A percentile compares a stretch with the other conserved stretches of the same genome.
These are phyloP conservation scores for Lophius piscatorius DNA, from an alignment of 2,113 vertebrate genomes.

Conservation along the genomic window DNA sequence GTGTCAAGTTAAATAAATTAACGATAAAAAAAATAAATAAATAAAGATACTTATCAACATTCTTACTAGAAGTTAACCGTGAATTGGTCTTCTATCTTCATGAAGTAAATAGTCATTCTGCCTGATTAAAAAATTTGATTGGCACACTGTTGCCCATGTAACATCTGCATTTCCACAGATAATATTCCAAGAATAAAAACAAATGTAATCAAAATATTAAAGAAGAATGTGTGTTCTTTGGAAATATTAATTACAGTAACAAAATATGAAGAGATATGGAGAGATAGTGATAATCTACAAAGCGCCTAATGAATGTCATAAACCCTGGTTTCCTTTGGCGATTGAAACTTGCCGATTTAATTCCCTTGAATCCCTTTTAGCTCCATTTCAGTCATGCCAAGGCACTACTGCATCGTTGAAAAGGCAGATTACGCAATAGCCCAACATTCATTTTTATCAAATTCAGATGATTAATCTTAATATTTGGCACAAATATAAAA, in stretches of 20 bases:
- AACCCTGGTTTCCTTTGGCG: constrained; percentile 20
- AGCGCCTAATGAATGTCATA: constrained; percentile 34
- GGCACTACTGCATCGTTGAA: background rate
- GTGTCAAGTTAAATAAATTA: no score
- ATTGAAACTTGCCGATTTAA: constrained; percentile 31
- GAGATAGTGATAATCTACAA: constrained; percentile 8
- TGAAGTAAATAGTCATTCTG: no score
- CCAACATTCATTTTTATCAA: constrained; percentile 4
- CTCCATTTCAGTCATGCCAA: constrained; percentile 17
- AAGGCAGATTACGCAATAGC: constrained; percentile 1
- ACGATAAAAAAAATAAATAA: no score
- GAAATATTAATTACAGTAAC: background rate
- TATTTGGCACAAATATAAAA: constrained; percentile 29
- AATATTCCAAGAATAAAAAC: background rate
- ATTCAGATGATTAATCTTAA: constrained; percentile 21
- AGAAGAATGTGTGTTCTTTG: no score
- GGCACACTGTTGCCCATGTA: constrained; percentile 8
- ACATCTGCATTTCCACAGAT: background rate
- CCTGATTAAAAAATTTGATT: background rate
- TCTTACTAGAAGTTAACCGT: no score
- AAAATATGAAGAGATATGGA: constrained; percentile 11
- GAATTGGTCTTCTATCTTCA: no score
- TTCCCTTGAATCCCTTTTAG: constrained; percentile 22
- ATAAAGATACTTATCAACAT: no score
- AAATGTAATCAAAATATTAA: no score